Evolutionary conservation across 2,797 vertebrate genomes (phyloP), one percentile per base, ranked within the genome.

Genomic region (Poecilia gillii): DNA sequence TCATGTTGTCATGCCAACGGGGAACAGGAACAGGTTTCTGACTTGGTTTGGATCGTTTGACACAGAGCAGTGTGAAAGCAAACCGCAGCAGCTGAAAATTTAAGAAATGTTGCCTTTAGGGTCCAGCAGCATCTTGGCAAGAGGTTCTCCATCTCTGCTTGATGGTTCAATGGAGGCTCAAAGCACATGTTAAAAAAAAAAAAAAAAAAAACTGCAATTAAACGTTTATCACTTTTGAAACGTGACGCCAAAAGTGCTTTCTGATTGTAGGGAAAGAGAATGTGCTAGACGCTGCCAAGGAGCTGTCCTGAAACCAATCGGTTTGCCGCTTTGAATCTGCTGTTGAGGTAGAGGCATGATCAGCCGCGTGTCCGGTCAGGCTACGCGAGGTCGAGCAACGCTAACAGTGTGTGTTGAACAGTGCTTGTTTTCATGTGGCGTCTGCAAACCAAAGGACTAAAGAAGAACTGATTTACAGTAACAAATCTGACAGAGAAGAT

Each of bases 281-380:
- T 45, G 39, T 31, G 49, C 14, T 55, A n/a, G 25, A 23, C 1
- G 18, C 36, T 45, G 6, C 53, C 41, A 57, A 46, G 76, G 45
- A 72, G 39, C 31, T 46, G 41, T 9, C 20, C n/a, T 33, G n/a
- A 72, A 72, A 57, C 51, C 6, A 72, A 72, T 78, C 51, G 8
- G 68, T 72, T 78, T 46, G 68, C 31, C 12, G 70, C 51, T 46
- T 71, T 72, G 23, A 55, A 57, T 55, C 66, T 28, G 31, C 55
- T 57, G 23, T 39, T 43, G 31, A 55, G 36, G 45, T 62, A 6
- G 11, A 70, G 66, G 49, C 49, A 9, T 33, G 49, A 77, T 46
- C 18, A 43, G 3, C 23, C 28, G 62, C 49, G 8, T 33, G 66
- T 45, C 9, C 45, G 39, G 49, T 23, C 47, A 51, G 47, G 36